Base-by-base conservation (phyloP, 92 coral and sea anemone genomes). In the Porites rus region DNA sequence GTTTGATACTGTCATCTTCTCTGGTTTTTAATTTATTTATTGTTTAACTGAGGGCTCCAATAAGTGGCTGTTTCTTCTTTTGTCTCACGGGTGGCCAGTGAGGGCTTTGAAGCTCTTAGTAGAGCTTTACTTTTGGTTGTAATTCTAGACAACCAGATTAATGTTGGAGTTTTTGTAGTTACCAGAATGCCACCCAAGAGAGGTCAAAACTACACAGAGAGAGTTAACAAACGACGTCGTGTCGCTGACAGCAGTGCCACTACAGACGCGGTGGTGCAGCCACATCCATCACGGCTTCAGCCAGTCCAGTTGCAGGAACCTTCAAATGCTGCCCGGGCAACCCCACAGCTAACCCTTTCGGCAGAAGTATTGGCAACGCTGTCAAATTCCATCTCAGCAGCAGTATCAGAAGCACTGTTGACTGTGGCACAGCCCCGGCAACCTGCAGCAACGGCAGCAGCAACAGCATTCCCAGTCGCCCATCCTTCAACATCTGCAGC, bases 231-330 rank as follows among this genome's bases (percentile, higher is more conserved):
- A 2, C 2, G 76, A 14, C 54, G 58, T 3, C 18, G 56, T 3
- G 76, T 6, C 1, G 76, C 16, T 7, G 25, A 20, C 78, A 18
- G 14, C 11, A 11, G 54, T 7, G 59, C 77, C 52, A 65, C 69
- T 67, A 1, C 77, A 73, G 77, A 74, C 10, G 5, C 14, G 28
- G 21, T 9, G 12, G 64, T 52, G 64, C 31, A 74, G 7, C 78
- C 43, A 12, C 78, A 74, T 21, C 63, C 78, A 7, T 74, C 63
- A 8, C 38, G 8, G 13, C 78, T 74, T 4, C 78, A 74, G 60
- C 78, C 61, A 6, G 62, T 50, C 21, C 64, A 19, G 38, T 72
- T n/a, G 52, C 77, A 43, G 56, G 77, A 51, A 14, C 10, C 59
- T 20, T 12, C 62, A 43, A 16, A 73, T 43, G 65, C 38, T 10